phyloP scores from a whole-genome alignment of 37 sponge, comb jelly and placozoan species.

The Ephydatia muelleri region DNA sequence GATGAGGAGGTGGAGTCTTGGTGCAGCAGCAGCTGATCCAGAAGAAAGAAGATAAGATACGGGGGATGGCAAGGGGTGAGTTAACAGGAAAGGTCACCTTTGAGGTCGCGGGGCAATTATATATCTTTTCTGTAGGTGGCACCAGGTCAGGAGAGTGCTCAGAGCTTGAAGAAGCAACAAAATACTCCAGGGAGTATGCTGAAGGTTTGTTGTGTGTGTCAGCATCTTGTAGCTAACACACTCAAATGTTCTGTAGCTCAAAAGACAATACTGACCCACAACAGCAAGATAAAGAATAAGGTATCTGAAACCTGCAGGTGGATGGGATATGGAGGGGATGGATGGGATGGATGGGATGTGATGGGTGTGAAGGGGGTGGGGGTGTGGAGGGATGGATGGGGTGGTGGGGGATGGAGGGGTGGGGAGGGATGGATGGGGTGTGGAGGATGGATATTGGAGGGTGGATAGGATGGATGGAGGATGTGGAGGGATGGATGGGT shows the following conservation, averaged over 20 bases:
- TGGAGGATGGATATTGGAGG: too few species aligned
- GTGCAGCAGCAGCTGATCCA: slow-evolving; percentile 47
- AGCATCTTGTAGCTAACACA: not conserved
- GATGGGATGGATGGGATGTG: too few species aligned
- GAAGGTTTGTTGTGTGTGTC: slow-evolving; percentile 27
- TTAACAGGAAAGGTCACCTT: too few species aligned
- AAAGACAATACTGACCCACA: slow-evolving; percentile 30
- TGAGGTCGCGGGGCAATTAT: not conserved
- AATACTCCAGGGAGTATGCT: slow-evolving; percentile 28
- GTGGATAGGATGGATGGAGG: too few species aligned
- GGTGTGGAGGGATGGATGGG: not conserved
- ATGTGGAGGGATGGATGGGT: too few species aligned
- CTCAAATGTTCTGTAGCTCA: slow-evolving; percentile 34
- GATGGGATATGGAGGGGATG: not conserved
- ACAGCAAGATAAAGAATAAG: slow-evolving; percentile 56
- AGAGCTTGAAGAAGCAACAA: slow-evolving; percentile 53
- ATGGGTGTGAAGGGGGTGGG: too few species aligned
- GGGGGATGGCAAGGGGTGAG: slow-evolving; percentile 55
- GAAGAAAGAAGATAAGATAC: slow-evolving; percentile 46
- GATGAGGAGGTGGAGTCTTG: slow-evolving; percentile 53
- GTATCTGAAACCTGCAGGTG: not conserved
- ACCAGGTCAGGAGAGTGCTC: slow-evolving; percentile 37
- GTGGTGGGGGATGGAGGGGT: not conserved
- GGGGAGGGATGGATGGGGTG: too few species aligned
- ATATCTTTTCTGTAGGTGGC: slow-evolving; percentile 2